Evolutionary conservation across 1,140 invertebrate genomes (phyloP).

Genomic region (Pseudomyrmex sp.): DNA sequence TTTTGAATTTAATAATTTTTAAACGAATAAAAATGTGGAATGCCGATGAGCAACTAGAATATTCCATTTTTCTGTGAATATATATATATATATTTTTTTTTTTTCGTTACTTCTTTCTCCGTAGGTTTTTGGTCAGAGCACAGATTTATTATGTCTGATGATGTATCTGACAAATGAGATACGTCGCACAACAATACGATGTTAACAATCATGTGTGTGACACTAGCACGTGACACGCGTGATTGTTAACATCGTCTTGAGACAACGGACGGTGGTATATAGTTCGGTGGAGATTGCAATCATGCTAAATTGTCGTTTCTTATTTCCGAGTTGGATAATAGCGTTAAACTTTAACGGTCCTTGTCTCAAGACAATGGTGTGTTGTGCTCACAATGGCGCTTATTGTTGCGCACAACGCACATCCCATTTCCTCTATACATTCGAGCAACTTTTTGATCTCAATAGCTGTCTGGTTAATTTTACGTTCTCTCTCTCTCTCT

Average conservation of each 20-base stretch:
- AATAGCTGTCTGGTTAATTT: conserved; percentile 17
- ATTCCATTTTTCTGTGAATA: too few species aligned
- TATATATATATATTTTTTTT: too few species aligned
- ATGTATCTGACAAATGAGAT: neutral
- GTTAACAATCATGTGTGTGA: neutral
- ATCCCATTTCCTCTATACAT: conserved; percentile 20
- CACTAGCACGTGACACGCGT: neutral
- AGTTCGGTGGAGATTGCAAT: conserved; percentile 34
- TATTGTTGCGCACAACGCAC: conserved; percentile 18
- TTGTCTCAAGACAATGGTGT: conserved; percentile 41
- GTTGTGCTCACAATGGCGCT: conserved; percentile 16
- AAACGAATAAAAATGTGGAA: neutral
- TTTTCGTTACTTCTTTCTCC: neutral
- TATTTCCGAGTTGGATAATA: conserved; percentile 39
- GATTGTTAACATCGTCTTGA: neutral
- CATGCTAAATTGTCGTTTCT: conserved; percentile 48
- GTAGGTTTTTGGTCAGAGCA: neutral
- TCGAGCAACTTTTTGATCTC: neutral
- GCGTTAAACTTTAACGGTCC: conserved; percentile 24
- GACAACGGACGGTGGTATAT: conserved; percentile 18
- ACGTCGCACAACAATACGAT: neutral
- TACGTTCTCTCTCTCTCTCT: too few species aligned
- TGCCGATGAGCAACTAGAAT: neutral
- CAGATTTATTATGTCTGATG: neutral
- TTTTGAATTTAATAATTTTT: conserved; percentile 18